A percentile compares a stretch with the other conserved stretches of the same genome.
Conservation (phyloP, 2,888 invertebrate species). For the Eupithecia subfuscata region DNA sequence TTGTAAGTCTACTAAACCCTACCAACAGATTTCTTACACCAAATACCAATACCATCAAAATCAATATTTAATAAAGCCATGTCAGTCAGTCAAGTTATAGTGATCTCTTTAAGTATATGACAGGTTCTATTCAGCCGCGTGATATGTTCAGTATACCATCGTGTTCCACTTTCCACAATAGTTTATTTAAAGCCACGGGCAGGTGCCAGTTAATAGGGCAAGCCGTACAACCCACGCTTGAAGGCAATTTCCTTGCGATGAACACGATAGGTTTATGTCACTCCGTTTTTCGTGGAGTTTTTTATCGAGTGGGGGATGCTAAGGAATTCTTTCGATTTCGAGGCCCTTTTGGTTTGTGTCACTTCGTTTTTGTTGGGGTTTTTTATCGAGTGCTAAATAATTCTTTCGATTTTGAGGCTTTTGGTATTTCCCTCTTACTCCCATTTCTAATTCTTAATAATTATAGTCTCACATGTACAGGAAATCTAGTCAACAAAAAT, state of each 20-base stretch:
- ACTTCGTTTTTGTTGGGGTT: conserved; percentile 7
- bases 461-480: background rate
- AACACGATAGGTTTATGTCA: conserved; percentile 16
- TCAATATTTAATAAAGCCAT: background rate
- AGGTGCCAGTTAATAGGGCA: conserved; percentile 40
- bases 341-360: conserved; percentile 8
- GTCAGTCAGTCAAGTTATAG: background rate
- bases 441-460: background rate
- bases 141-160: conserved; percentile 18
- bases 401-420: too few species aligned
- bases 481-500: background rate
- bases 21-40: background rate
- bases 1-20: background rate
- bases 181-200: conserved; percentile 36
- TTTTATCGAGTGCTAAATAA: background rate
- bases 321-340: background rate
- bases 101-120: background rate
- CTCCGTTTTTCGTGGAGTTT: conserved; percentile 2
- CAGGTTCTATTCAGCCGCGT: background rate
- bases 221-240: conserved; percentile 20
- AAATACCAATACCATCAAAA: background rate
- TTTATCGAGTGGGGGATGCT: background rate
- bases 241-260: conserved; percentile 41
- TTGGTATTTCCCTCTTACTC: too few species aligned
- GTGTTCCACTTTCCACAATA: conserved; percentile 33